phyloP scores from a whole-genome alignment of 2,888 invertebrate genomes.

The Phaedon cochleariae region DNA sequence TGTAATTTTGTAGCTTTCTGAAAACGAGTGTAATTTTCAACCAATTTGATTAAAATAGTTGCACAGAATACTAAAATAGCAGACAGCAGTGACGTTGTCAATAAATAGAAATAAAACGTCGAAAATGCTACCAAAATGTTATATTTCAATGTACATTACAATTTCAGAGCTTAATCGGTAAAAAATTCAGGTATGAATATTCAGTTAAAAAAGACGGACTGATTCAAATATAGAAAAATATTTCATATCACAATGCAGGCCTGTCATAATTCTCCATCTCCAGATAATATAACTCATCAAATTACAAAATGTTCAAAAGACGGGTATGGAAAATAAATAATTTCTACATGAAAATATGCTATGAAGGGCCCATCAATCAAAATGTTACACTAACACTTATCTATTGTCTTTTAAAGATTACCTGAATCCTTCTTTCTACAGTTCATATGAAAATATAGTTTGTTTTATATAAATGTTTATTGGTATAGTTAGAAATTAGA shows the following conservation, averaged over 20 bases:
- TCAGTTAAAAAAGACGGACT: slow-evolving; percentile 56
- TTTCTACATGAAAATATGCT: slow-evolving; percentile 25
- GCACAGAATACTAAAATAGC: too few relatives aligned
- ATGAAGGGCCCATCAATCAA: slow-evolving; percentile 41
- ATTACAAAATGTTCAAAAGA: not conserved
- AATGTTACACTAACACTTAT: slow-evolving; percentile 47
- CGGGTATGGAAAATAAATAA: slow-evolving; percentile 39
- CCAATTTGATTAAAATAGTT: too few relatives aligned
- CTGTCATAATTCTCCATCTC: slow-evolving; percentile 48
- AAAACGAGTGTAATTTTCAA: too few relatives aligned
- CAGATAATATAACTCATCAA: not conserved
- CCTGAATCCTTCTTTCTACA: slow-evolving; percentile 24
- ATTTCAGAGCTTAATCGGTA: slow-evolving; percentile 48
- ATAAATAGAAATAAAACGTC: slow-evolving; percentile 16
- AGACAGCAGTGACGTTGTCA: too few relatives aligned
- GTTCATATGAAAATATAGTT: slow-evolving; percentile 46
- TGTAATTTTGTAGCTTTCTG: too few relatives aligned
- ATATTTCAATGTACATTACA: slow-evolving; percentile 56
- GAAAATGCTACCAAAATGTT: slow-evolving; percentile 42
- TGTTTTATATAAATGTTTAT: slow-evolving; percentile 41
- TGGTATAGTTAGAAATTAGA: slow-evolving; percentile 43
- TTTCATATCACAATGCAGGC: slow-evolving; percentile 59
- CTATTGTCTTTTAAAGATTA: slow-evolving; percentile 51
- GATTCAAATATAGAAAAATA: slow-evolving; percentile 49
- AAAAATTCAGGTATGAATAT: slow-evolving; percentile 55